Conservation (phyloP, 2,888 invertebrate genomes). For the Mimas tiliae region DNA sequence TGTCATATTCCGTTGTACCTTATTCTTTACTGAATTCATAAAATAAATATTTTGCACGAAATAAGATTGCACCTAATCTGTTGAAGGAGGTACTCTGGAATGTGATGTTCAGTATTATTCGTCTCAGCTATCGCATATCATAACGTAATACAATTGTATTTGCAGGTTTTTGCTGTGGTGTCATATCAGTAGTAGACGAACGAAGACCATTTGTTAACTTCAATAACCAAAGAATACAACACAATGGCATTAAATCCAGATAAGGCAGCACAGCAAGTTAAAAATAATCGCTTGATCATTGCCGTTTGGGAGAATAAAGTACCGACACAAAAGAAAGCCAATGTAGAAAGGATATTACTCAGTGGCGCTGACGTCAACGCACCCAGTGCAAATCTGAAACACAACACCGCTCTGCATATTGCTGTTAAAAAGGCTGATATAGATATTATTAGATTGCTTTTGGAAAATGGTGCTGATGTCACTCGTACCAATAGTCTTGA, state of each 20-base stretch:
- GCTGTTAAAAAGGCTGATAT: slow-evolving; percentile 21
- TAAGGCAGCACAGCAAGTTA: slow-evolving; percentile 46
- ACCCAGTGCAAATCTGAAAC: slow-evolving; percentile 14
- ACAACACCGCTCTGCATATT: slow-evolving; percentile 28
- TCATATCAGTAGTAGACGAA: too few species aligned
- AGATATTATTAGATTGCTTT: slow-evolving; percentile 26
- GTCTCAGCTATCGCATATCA: too few species aligned
- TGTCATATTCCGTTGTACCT: too few species aligned
- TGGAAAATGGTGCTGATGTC: slow-evolving; percentile 17
- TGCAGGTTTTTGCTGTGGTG: too few species aligned
- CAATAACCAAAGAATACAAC: too few species aligned
- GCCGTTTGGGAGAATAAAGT: slow-evolving; percentile 26
- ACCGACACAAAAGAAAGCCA: background rate
- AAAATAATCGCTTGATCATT: slow-evolving; percentile 25
- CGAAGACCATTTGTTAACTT: too few species aligned
- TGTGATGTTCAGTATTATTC: too few species aligned
- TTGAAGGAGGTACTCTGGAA: too few species aligned
- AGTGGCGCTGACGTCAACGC: slow-evolving; percentile 23
- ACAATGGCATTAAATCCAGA: background rate
- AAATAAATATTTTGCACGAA: too few species aligned
- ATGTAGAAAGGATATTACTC: slow-evolving; percentile 7
- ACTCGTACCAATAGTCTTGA: slow-evolving; percentile 22
- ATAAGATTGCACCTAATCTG: too few species aligned
- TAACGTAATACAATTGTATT: too few species aligned
- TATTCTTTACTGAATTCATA: too few species aligned